Evolutionary conservation across 2,888 invertebrate species (phyloP), one percentile per base, ranked within the genome.

Genomic region (Crioceris asparagi): DNA sequence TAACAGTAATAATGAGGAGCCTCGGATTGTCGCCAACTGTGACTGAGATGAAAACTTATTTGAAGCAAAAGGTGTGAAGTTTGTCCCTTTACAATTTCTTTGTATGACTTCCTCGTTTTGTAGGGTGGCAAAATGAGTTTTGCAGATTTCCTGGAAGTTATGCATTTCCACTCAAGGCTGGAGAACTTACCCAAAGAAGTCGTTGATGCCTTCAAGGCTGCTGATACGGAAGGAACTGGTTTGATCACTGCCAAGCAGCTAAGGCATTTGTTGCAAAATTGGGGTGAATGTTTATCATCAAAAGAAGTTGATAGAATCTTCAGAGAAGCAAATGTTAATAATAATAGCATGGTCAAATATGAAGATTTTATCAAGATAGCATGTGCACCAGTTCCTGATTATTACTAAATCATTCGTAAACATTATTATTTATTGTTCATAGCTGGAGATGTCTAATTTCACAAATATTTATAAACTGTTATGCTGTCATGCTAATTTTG

Each of bases 1-100:
- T 96, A 40, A 90, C 90, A 0, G 81, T 90, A 1, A 90, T 94
- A 19, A 96, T 94, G 93, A 68, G 94, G 44, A 94, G 94, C 0
- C 68, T 96, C 5, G 93, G 92, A 1, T 78, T 92, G 67, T 91
- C 92, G 47, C 94, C 94, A 0, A 96, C 94, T 1, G 85, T 88
- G 41, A 83, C 83, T 36, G 96, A 96, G 62, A 66, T 94, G 25
- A 80, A 83, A 44, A 80, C 81, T 56, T 90, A 87, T 62, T 71
- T 84, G 34, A 80, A 80, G 57, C 79, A 79, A 41, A 80, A 66
- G 51, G 61, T 58, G 52, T 37, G 17, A 10, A 17, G n/a, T n/a
- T n/a, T n/a, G n/a, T n/a, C n/a, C n/a, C n/a, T n/a, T n/a, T n/a
- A n/a, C n/a, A n/a, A n/a, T n/a, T n/a, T n/a, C n/a, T n/a, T n/a